Percentiles rank a stretch among this genome's conserved stretches.
Evolutionary conservation across 2,888 invertebrate species (phyloP).

Genomic region (Nephrotoma flavescens): DNA sequence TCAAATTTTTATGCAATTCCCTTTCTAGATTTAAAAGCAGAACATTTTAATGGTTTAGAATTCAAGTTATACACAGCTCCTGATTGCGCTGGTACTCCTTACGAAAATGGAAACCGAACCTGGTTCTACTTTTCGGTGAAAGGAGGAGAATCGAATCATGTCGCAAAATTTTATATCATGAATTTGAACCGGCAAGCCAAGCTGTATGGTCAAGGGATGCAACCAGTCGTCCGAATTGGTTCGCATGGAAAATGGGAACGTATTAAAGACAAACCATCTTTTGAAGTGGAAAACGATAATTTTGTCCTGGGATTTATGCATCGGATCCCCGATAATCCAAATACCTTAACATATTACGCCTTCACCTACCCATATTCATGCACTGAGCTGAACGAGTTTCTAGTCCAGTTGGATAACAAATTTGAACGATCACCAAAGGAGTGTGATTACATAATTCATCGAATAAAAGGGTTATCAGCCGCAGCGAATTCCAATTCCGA

Average conservation of each 20-base stretch:
- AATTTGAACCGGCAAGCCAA: slow-evolving; percentile 82
- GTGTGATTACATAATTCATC: neutral
- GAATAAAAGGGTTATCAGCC: neutral
- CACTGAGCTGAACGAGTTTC: slow-evolving; percentile 58
- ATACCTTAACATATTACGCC: slow-evolving; percentile 69
- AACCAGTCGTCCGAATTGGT: slow-evolving; percentile 63
- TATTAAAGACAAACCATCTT: slow-evolving; percentile 58
- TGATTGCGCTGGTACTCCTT: slow-evolving; percentile 75
- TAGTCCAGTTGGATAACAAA: slow-evolving; percentile 49
- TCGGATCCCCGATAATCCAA: slow-evolving; percentile 50
- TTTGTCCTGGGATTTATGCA: slow-evolving; percentile 63
- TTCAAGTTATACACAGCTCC: slow-evolving; percentile 84
- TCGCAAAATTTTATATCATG: slow-evolving; percentile 67
- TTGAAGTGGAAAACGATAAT: slow-evolving; percentile 48
- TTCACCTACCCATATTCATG: slow-evolving; percentile 87
- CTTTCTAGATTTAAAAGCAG: slow-evolving; percentile 2
- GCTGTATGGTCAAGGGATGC: slow-evolving; percentile 84
- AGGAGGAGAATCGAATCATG: slow-evolving; percentile 36
- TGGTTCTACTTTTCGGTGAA: slow-evolving; percentile 84
- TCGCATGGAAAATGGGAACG: slow-evolving; percentile 72
- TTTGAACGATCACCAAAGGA: slow-evolving; percentile 10
- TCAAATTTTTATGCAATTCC: neutral
- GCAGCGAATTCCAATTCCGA: neutral
- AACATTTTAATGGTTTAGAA: slow-evolving; percentile 40
- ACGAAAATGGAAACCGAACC: slow-evolving; percentile 77